Conservation (phyloP, 2,113 vertebrate genomes). For the Neolamprologus kungweensis region DNA sequence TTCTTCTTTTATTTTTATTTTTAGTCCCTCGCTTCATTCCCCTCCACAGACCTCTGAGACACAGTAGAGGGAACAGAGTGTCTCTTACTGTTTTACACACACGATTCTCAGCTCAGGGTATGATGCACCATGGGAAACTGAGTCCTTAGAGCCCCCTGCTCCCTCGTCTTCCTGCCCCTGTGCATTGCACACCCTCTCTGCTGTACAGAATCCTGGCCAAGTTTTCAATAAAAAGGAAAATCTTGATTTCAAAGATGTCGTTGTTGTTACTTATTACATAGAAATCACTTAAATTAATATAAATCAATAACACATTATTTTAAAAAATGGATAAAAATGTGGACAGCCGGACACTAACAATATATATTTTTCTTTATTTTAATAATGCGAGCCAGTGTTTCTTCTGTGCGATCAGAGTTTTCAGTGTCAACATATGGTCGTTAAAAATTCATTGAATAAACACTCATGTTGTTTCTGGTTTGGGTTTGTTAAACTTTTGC, state of each 20-base stretch:
- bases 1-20: conserved; percentile 13
- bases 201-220: conserved; percentile 74
- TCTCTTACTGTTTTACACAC: conserved; percentile 46
- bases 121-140: conserved; percentile 56
- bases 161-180: conserved; percentile 41
- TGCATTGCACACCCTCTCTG: conserved; percentile 59
- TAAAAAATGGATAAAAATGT: not conserved
- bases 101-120: conserved; percentile 58
- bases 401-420: not conserved
- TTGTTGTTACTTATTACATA: conserved; percentile 15
- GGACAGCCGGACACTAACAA: not conserved
- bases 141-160: conserved; percentile 36
- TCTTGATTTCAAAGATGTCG: conserved; percentile 53
- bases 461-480: not conserved
- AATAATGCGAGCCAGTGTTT: not conserved
- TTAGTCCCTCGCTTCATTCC: conserved; percentile 46
- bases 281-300: not conserved
- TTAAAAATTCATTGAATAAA: not conserved
- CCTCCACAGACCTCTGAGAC: conserved; percentile 37
- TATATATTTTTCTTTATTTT: not conserved
- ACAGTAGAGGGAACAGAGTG: conserved; percentile 38
- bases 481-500: not conserved
- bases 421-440: not conserved
- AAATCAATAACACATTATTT: not conserved
- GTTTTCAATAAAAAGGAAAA: conserved; percentile 76